phyloP scores from a whole-genome alignment of 2,888 invertebrate species.

The Erynnis tages region DNA sequence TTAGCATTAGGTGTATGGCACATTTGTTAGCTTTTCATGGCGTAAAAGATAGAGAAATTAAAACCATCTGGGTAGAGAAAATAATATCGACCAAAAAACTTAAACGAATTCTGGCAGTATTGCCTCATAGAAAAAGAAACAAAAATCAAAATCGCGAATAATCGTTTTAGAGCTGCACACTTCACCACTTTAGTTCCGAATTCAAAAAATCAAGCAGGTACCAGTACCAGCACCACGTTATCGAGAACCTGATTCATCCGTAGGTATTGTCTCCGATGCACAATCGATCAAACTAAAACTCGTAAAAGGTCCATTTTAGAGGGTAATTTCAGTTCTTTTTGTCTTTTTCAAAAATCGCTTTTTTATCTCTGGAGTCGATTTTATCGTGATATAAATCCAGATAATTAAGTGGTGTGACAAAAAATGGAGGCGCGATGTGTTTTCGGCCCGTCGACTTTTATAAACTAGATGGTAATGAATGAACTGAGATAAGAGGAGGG shows the following conservation, averaged over 20 bases:
- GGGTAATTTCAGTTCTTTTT: conserved; percentile 38
- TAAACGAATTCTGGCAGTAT: too few relatives aligned
- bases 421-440: conserved; percentile 78
- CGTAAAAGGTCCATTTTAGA: conserved; percentile 41
- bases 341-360: conserved; percentile 39
- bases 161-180: neutral
- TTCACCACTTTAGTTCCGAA: neutral
- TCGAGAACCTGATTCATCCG: conserved; percentile 21
- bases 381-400: conserved; percentile 77
- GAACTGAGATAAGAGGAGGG: conserved; percentile 75
- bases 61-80: too few relatives aligned
- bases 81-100: too few relatives aligned
- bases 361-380: conserved; percentile 48
- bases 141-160: too few relatives aligned
- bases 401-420: conserved; percentile 80
- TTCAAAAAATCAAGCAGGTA: conserved; percentile 8
- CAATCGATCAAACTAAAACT: conserved; percentile 41
- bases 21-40: too few relatives aligned
- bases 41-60: too few relatives aligned
- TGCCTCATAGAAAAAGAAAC: too few relatives aligned
- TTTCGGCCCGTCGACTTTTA: conserved; percentile 77
- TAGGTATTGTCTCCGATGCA: conserved; percentile 33
- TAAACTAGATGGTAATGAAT: conserved; percentile 81
- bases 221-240: conserved; percentile 1
- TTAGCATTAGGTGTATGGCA: too few relatives aligned